These are phyloP conservation scores for Cryptus viduatorius DNA, from an alignment of 2,888 invertebrate species.

Conservation along the genomic window DNA sequence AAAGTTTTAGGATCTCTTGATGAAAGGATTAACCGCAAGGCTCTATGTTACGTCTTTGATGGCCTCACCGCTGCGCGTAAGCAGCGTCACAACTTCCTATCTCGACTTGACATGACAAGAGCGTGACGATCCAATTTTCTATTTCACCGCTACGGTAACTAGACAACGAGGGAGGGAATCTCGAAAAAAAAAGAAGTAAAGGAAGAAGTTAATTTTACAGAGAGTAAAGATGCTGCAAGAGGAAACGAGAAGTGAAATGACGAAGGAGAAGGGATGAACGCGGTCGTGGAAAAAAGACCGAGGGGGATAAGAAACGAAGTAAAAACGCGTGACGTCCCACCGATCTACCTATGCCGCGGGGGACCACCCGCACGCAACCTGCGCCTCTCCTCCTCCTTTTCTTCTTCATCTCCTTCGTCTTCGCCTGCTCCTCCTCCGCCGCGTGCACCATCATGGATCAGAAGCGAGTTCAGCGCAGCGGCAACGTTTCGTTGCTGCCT, in stretches of 20 bases:
- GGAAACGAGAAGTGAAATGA: conserved; percentile 65
- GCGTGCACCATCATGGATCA: conserved; percentile 27
- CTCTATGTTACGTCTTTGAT: background rate
- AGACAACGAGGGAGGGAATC: conserved; percentile 33
- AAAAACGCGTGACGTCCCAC: conserved; percentile 78
- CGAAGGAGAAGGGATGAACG: conserved; percentile 62
- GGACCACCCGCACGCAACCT: conserved; percentile 83
- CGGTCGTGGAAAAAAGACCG: conserved; percentile 59
- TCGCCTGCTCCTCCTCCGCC: conserved; percentile 62
- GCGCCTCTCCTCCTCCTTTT: conserved; percentile 75
- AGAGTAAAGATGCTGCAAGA: background rate
- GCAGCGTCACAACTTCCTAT: conserved; percentile 13
- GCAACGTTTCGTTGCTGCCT: conserved; percentile 45
- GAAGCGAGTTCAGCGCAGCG: conserved; percentile 36
- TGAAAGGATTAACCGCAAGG: conserved; percentile 45
- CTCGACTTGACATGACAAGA: conserved; percentile 57
- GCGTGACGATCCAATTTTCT: conserved; percentile 63
- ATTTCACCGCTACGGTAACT: conserved; percentile 55
- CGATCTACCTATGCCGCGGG: conserved; percentile 79
- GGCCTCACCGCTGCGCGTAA: conserved; percentile 38
- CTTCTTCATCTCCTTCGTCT: conserved; percentile 70
- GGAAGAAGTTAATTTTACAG: background rate
- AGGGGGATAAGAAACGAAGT: conserved; percentile 70
- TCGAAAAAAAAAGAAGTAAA: background rate
- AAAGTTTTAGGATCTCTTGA: conserved; percentile 40